These are phyloP conservation scores for Morone chrysops DNA, from an alignment of 2,113 vertebrate genomes.

Conservation along the genomic window DNA sequence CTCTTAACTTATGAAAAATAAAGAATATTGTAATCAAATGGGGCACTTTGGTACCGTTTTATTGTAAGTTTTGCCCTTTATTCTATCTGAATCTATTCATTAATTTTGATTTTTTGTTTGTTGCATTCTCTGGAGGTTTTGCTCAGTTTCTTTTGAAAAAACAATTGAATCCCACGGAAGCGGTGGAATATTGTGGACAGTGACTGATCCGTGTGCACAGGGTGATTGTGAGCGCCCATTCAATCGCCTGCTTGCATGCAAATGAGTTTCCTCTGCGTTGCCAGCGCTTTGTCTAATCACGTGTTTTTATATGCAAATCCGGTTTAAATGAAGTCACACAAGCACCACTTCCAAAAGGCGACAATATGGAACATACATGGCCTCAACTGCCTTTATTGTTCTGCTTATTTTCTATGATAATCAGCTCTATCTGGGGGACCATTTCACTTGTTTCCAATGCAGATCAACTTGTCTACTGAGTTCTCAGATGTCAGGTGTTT, in stretches of 20 bases:
- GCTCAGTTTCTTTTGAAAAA: too few relatives aligned
- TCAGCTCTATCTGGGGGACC: conserved; percentile 5
- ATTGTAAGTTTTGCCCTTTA: too few relatives aligned
- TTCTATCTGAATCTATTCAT: too few relatives aligned
- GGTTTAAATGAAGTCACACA: background rate
- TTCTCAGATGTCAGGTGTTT: conserved; percentile 35
- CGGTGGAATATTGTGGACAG: background rate
- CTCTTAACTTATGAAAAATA: too few relatives aligned
- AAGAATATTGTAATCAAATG: too few relatives aligned
- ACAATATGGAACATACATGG: background rate
- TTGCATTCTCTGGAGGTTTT: too few relatives aligned
- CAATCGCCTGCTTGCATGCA: conserved; percentile 9
- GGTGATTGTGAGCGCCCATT: background rate
- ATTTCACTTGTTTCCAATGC: conserved; percentile 37
- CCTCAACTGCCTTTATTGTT: conserved; percentile 8
- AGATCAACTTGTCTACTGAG: conserved; percentile 31
- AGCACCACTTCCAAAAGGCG: background rate
- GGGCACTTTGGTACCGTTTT: too few relatives aligned
- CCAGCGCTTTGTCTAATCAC: background rate
- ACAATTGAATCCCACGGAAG: too few relatives aligned
- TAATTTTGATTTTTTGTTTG: background rate
- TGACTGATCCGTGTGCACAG: background rate
- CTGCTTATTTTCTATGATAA: conserved; percentile 29
- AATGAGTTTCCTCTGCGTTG: background rate
- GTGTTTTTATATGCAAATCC: conserved; percentile 41